A percentile compares a stretch with the other conserved stretches of the same genome.
Evolutionary conservation across 1,140 invertebrate species (phyloP).

Genomic region (Bombus confusus): DNA sequence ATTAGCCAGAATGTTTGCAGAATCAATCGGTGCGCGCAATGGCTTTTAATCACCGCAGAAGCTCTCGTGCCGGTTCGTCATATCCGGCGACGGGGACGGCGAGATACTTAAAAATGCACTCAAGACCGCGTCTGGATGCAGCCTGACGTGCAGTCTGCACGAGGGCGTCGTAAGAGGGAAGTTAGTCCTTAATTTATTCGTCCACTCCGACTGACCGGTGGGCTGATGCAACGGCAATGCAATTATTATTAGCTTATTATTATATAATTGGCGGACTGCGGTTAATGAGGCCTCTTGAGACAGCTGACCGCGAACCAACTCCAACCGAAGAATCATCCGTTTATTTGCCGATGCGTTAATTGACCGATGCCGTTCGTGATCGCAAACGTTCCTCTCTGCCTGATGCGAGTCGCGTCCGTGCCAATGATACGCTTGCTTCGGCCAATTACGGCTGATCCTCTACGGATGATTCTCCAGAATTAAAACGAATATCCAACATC

Average conservation of each 20-base stretch:
- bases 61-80: constrained; percentile 31
- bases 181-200: constrained; percentile 72
- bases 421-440: neutral
- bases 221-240: constrained; percentile 68
- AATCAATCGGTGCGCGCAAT: constrained; percentile 8
- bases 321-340: constrained; percentile 67
- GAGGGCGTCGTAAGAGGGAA: constrained; percentile 70
- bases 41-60: constrained; percentile 35
- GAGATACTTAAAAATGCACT: constrained; percentile 63
- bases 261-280: constrained; percentile 68
- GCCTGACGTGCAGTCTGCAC: constrained; percentile 61
- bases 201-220: constrained; percentile 61
- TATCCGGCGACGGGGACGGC: constrained; percentile 33
- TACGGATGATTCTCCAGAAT: neutral
- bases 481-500: neutral
- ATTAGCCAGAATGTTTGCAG: neutral
- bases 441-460: neutral
- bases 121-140: constrained; percentile 49
- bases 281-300: constrained; percentile 72
- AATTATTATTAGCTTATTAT: constrained; percentile 74
- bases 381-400: neutral
- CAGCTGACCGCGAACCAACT: constrained; percentile 52
- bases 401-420: no score
- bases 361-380: constrained; percentile 18
- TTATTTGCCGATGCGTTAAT: constrained; percentile 66